Conservation (phyloP, 2,113 vertebrate species). For the Silurus meridionalis region DNA sequence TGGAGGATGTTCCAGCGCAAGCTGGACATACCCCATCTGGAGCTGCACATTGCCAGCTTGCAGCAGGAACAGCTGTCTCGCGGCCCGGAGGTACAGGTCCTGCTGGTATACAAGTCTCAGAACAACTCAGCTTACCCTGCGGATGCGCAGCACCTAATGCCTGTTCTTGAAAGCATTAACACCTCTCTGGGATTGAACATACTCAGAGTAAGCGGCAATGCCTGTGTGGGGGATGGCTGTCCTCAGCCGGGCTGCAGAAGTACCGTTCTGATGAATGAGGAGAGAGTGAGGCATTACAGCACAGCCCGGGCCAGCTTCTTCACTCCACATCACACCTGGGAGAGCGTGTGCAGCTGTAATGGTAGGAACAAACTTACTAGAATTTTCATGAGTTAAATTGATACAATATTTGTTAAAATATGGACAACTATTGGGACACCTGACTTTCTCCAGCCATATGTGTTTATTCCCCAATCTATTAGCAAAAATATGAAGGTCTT, state of each 20-base stretch:
- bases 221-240: conserved; percentile 79
- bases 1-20: conserved; percentile 88
- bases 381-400: neutral
- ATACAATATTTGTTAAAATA: neutral
- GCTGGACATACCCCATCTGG: conserved; percentile 75
- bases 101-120: conserved; percentile 75
- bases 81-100: conserved; percentile 80
- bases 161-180: conserved; percentile 75
- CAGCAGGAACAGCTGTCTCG: conserved; percentile 74
- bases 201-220: conserved; percentile 74
- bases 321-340: conserved; percentile 83
- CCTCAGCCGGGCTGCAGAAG: conserved; percentile 80
- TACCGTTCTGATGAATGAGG: conserved; percentile 76
- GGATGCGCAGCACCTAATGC: conserved; percentile 69
- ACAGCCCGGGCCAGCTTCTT: conserved; percentile 86
- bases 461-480: too few species aligned
- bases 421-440: too few species aligned
- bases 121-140: conserved; percentile 61
- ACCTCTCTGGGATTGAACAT: conserved; percentile 79
- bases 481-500: too few species aligned
- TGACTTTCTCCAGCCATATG: too few species aligned
- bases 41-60: conserved; percentile 88
- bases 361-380: conserved; percentile 67
- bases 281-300: conserved; percentile 78
- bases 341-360: conserved; percentile 87